Percentiles rank a stretch among this genome's conserved stretches.
Evolutionary conservation across 2,888 invertebrate genomes (phyloP).

Genomic region (Euclidia mi): DNA sequence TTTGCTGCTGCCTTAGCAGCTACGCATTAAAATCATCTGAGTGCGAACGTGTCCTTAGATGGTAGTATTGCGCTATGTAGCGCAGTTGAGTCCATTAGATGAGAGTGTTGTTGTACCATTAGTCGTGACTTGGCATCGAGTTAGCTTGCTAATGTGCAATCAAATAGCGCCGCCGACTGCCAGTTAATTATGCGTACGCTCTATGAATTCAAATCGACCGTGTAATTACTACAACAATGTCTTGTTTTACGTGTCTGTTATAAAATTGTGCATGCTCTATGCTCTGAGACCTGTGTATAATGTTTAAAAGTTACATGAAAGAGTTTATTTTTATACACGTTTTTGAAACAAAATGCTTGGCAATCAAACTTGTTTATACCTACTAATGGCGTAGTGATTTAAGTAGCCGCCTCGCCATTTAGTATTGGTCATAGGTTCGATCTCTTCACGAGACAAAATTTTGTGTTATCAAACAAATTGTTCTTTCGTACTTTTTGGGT

Average conservation of each 20-base stretch:
- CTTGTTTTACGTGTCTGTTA: slow-evolving; percentile 48
- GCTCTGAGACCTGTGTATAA: too few species aligned
- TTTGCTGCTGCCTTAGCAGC: too few species aligned
- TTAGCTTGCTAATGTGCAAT: slow-evolving; percentile 84
- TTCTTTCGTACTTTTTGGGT: too few species aligned
- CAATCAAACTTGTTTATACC: too few species aligned
- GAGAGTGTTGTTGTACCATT: slow-evolving; percentile 72
- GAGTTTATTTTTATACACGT: too few species aligned
- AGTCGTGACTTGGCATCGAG: slow-evolving; percentile 86
- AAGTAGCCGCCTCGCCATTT: too few species aligned
- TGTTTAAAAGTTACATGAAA: too few species aligned
- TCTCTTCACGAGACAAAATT: too few species aligned
- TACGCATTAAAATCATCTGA: background rate
- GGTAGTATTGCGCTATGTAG: slow-evolving; percentile 44
- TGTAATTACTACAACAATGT: slow-evolving; percentile 72
- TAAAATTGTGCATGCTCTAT: slow-evolving; percentile 20
- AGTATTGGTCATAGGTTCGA: too few species aligned
- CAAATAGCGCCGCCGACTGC: slow-evolving; percentile 78
- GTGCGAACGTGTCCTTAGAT: slow-evolving; percentile 25
- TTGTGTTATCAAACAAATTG: too few species aligned
- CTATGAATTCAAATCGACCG: slow-evolving; percentile 80
- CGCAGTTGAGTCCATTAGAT: slow-evolving; percentile 57
- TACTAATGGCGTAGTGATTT: too few species aligned
- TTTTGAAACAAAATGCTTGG: too few species aligned
- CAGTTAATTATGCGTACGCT: slow-evolving; percentile 83